phyloP scores from a whole-genome alignment of 64 coral and sea anemone species.

The Hydrozoanthus tunicans region DNA sequence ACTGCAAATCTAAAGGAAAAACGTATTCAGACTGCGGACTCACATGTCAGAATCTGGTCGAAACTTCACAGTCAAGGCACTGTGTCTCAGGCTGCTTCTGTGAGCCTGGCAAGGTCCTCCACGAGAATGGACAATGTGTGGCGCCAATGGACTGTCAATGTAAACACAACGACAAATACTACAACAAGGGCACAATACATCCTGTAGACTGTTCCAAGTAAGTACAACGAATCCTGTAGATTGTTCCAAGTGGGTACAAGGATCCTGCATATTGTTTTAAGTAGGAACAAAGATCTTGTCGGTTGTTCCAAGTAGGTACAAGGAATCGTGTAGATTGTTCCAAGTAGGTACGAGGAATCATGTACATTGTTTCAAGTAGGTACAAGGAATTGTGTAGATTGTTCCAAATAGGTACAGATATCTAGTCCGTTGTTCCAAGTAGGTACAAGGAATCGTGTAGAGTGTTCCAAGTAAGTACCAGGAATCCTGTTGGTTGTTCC shows the following conservation, averaged over 20 bases:
- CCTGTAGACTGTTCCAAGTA: constrained; percentile 97
- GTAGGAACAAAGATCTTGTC: too few species aligned
- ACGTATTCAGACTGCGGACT: constrained; percentile 75
- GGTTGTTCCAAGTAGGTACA: too few species aligned
- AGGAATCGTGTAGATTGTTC: too few species aligned
- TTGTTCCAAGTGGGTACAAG: constrained; percentile 83
- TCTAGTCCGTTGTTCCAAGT: too few species aligned
- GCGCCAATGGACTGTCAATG: constrained; percentile 73
- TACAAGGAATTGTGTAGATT: too few species aligned
- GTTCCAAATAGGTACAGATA: too few species aligned
- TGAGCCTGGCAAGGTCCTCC: constrained; percentile 58
- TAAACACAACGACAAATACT: constrained; percentile 88
- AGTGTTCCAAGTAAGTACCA: too few species aligned
- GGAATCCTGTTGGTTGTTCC: too few species aligned
- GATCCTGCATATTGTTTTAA: constrained; percentile 80
- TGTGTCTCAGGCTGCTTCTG: constrained; percentile 93
- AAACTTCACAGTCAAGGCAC: constrained; percentile 12
- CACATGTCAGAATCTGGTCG: constrained; percentile 85
- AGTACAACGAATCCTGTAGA: constrained; percentile 67
- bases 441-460: too few species aligned
- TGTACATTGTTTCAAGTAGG: too few species aligned
- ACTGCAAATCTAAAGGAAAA: constrained; percentile 62
- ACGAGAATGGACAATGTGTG: constrained; percentile 83
- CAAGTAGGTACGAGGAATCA: too few species aligned
- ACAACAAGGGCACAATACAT: constrained; percentile 72